Evolutionary conservation across 2,113 vertebrate genomes (phyloP).

Genomic region (Dendropsophus ebraccatus): DNA sequence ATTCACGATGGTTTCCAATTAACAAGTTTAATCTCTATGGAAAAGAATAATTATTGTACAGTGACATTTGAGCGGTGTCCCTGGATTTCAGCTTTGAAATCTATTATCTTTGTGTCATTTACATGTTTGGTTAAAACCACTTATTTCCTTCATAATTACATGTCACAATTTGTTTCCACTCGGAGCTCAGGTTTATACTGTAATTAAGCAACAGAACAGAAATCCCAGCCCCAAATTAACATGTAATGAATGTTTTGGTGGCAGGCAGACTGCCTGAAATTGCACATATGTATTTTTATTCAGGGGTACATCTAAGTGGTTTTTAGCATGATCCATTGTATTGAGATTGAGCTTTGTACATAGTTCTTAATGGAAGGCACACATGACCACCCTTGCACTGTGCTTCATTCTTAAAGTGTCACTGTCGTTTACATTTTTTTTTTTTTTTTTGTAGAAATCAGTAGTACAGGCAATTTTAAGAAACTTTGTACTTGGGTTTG

Average conservation of each 20-base stretch:
- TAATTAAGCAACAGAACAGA: conserved; percentile 50
- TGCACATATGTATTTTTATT: not conserved
- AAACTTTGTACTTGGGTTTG: too few relatives aligned
- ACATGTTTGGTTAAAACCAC: conserved; percentile 53
- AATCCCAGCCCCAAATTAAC: conserved; percentile 34
- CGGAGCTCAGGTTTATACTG: conserved; percentile 31
- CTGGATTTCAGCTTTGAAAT: conserved; percentile 36
- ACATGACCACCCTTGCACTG: not conserved
- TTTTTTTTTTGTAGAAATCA: too few relatives aligned
- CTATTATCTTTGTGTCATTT: conserved; percentile 50
- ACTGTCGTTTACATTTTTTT: too few relatives aligned
- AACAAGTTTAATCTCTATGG: conserved; percentile 53
- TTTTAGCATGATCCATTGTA: not conserved
- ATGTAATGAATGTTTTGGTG: conserved; percentile 48
- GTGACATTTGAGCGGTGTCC: conserved; percentile 43
- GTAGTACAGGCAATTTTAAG: too few relatives aligned
- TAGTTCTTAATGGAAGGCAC: not conserved
- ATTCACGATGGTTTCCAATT: conserved; percentile 39
- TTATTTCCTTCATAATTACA: conserved; percentile 53
- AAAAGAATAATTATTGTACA: conserved; percentile 53
- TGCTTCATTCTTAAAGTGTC: not conserved
- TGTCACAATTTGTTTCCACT: conserved; percentile 46
- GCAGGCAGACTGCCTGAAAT: not conserved
- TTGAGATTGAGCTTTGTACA: not conserved
- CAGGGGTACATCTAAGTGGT: not conserved